Percentiles rank a stretch among this genome's conserved stretches.
These are phyloP conservation scores for Aplysina aerophoba DNA, from an alignment of 37 sponge, comb jelly and placozoan genomes.

Conservation along the genomic window DNA sequence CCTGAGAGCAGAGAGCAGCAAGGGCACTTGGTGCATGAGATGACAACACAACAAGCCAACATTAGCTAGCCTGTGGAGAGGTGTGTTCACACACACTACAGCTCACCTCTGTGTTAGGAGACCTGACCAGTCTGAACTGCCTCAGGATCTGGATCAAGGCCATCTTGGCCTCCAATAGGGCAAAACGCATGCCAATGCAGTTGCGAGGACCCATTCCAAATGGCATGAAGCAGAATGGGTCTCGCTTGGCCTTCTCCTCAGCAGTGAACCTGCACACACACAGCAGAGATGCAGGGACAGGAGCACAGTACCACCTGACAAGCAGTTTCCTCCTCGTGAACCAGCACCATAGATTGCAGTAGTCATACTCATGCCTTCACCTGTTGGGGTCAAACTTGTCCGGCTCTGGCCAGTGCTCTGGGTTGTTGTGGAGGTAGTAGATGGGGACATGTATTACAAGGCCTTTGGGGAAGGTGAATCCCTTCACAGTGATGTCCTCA, in stretches of 20 bases:
- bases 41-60: too few relatives aligned
- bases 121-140: conserved; percentile 52
- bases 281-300: not conserved
- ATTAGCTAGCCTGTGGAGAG: too few relatives aligned
- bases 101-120: conserved; percentile 45
- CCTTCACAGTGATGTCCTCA: conserved; percentile 5
- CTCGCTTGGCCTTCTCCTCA: conserved; percentile 61
- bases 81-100: not conserved
- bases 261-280: conserved; percentile 57
- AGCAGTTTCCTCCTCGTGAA: too few relatives aligned
- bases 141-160: conserved; percentile 58
- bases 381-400: conserved; percentile 80
- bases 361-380: not conserved
- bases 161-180: conserved; percentile 78
- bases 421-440: conserved; percentile 58
- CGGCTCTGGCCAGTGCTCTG: conserved; percentile 76
- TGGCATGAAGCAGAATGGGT: conserved; percentile 64
- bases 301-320: too few relatives aligned
- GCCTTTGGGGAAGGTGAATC: conserved; percentile 49
- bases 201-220: conserved; percentile 80
- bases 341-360: too few relatives aligned
- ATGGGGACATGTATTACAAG: conserved; percentile 42
- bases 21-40: too few relatives aligned
- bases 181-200: conserved; percentile 85
- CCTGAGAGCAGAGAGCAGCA: not conserved